These are phyloP conservation scores for Cyanistes caeruleus DNA, from an alignment of 2,113 vertebrate genomes.

Conservation along the genomic window DNA sequence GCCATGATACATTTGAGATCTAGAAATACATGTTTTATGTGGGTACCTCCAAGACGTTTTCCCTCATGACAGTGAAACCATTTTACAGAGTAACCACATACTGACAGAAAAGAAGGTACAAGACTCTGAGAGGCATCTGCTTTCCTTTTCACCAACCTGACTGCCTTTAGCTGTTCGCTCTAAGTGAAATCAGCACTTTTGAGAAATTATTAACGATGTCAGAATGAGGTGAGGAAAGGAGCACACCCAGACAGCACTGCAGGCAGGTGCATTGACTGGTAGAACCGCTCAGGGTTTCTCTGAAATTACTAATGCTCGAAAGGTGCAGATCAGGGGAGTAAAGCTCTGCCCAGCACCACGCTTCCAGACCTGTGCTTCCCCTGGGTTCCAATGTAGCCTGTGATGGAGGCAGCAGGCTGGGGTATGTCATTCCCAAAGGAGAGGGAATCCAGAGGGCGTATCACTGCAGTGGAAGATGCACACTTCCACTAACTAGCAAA, in stretches of 20 bases:
- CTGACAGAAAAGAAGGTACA: background rate
- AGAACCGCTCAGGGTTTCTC: background rate
- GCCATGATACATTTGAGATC: background rate
- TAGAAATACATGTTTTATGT: background rate
- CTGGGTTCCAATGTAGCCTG: background rate
- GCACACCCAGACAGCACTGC: background rate
- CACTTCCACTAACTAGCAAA: background rate
- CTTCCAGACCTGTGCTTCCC: background rate
- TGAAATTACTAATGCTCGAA: background rate
- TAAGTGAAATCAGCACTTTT: background rate
- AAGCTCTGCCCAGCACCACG: background rate
- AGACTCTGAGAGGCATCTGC: background rate
- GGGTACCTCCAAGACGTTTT: background rate
- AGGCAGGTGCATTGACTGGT: background rate
- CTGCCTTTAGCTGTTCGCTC: background rate
- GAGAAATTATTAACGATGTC: background rate
- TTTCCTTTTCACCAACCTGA: background rate
- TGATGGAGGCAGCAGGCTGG: background rate
- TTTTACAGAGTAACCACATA: background rate
- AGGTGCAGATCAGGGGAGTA: background rate
- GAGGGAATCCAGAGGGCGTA: background rate
- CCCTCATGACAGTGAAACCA: background rate
- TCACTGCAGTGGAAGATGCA: background rate
- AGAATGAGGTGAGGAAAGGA: background rate
- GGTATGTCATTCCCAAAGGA: background rate